Conservation (phyloP, 2,113 vertebrate genomes). For the Galbula dea region DNA sequence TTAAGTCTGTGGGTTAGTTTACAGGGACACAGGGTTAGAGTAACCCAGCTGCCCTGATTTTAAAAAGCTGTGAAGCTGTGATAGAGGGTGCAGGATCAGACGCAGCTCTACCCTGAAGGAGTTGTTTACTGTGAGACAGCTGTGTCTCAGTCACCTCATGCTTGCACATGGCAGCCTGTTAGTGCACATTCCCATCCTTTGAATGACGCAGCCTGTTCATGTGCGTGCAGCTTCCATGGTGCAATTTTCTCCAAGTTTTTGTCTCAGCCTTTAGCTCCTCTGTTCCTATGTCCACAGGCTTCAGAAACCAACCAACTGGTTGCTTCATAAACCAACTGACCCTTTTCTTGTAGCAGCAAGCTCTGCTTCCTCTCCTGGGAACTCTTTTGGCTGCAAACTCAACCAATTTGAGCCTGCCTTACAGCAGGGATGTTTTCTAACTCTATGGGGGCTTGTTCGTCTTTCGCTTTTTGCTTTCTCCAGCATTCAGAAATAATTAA, state of each 20-base stretch:
- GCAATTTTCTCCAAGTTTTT: neutral
- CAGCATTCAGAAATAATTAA: constrained; percentile 45
- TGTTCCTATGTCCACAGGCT: neutral
- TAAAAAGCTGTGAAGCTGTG: neutral
- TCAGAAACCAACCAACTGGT: neutral
- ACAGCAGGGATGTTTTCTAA: constrained; percentile 5
- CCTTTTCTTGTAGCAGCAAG: neutral
- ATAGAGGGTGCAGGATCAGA: neutral
- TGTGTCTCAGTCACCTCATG: neutral
- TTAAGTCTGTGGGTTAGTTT: neutral
- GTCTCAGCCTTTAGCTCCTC: neutral
- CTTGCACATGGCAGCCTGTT: neutral
- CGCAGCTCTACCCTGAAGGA: neutral
- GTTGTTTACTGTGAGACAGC: neutral
- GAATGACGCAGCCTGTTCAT: neutral
- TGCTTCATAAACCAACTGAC: neutral
- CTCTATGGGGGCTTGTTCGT: neutral
- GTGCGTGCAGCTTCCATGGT: fast-evolving
- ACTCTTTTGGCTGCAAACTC: neutral
- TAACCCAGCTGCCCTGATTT: neutral
- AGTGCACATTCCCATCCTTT: neutral
- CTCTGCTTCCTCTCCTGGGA: constrained; percentile 11
- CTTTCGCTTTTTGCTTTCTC: constrained; percentile 20
- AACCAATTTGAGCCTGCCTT: neutral
- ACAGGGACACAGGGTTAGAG: neutral